Evolutionary conservation across 2,888 invertebrate species (phyloP), one percentile per base, ranked within the genome.

Genomic region (Macrophya annulata): DNA sequence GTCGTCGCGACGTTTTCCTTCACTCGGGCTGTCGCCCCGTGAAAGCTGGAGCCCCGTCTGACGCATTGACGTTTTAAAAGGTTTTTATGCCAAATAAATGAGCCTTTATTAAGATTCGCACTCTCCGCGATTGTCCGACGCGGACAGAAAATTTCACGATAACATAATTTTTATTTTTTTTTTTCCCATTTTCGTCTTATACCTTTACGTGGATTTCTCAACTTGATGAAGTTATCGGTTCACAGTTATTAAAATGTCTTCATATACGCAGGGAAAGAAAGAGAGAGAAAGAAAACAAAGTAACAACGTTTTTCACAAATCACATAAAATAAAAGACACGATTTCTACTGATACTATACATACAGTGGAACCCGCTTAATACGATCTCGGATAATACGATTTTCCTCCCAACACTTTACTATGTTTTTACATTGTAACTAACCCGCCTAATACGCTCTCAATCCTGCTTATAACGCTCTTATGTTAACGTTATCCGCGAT

Each of bases 31-130:
- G 68, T 65, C 59, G 65, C 82, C 21, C 62, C 84, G 71, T 84
- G 71, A 72, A 72, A 68, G 84, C 68, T 65, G 71, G 40, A 25
- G 31, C 4, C 17, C 15, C 15, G 48, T 17, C 82, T 45, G 84
- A 85, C 71, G 72, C 48, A 74, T 72, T 85, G 85, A 85, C 85
- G 76, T 85, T 84, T 85, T 85, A 85, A 85, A 85, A 85, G 85
- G 85, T 85, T 85, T 84, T 76, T 62, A 83, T 72, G 65, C 45
- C 83, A 45, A 85, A 85, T 76, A 84, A 85, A 84, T 62, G 85
- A 85, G 25, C 72, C 84, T 72, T 84, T 85, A 85, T 85, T 84
- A 85, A 84, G 76, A 85, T 72, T 65, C 65, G 37, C 65, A 40
- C 55, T 31, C 25, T n/a, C 31, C 55, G 85, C 51, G 68, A 43